These are phyloP conservation scores for Strix aluco DNA, from an alignment of 2,113 vertebrate species.

Conservation along the genomic window DNA sequence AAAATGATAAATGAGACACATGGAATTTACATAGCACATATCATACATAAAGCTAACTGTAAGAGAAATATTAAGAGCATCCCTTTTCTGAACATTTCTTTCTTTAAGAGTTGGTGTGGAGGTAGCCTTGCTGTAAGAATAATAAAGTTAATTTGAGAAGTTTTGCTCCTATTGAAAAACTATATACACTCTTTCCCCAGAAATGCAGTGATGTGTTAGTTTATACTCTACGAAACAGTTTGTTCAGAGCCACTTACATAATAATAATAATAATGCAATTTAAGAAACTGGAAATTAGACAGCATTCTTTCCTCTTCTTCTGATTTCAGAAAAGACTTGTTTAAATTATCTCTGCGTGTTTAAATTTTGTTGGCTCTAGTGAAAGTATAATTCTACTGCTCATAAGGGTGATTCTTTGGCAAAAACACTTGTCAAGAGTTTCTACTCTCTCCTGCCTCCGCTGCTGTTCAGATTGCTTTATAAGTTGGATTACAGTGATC, in stretches of 20 bases:
- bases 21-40: background rate
- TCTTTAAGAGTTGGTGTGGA: background rate
- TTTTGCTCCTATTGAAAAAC: background rate
- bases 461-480: background rate
- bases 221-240: background rate
- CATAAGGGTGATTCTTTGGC: background rate
- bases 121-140: background rate
- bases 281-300: background rate
- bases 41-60: background rate
- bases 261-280: background rate
- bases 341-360: background rate
- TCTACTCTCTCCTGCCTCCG: background rate
- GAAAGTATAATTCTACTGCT: background rate
- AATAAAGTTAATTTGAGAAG: background rate
- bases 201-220: background rate
- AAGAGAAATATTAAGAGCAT: background rate
- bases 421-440: background rate
- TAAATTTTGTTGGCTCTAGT: background rate
- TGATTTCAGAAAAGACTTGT: background rate
- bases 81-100: background rate
- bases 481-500: background rate
- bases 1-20: background rate
- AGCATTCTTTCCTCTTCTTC: background rate
- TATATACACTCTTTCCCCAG: background rate
- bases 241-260: background rate